A percentile compares a stretch with the other conserved stretches of the same genome.
phyloP scores from a whole-genome alignment of 2,113 vertebrate species.

The Myotis yumanensis region DNA sequence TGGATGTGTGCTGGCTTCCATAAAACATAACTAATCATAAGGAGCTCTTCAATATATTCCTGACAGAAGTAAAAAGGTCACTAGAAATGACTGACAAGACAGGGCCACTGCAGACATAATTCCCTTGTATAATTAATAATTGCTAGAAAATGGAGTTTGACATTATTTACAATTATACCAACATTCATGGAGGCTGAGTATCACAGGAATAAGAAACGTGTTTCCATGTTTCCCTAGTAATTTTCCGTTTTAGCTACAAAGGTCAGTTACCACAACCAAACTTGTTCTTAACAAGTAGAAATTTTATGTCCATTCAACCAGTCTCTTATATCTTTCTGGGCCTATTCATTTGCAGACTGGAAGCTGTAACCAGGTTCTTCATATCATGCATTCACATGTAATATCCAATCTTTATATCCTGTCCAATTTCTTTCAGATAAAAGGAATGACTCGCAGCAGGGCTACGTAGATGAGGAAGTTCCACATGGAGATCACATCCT shows the following conservation, averaged over 20 bases:
- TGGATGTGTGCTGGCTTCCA: no score
- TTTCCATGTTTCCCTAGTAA: no score
- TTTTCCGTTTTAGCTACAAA: constrained; percentile 22
- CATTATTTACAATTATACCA: no score
- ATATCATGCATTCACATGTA: not conserved
- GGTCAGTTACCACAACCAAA: constrained; percentile 40
- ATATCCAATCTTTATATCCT: constrained; percentile 88
- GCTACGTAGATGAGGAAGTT: constrained; percentile 95
- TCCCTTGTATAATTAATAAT: no score
- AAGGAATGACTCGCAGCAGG: constrained; percentile 92
- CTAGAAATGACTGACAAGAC: no score
- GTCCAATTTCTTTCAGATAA: constrained; percentile 73
- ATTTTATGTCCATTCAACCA: constrained; percentile 40
- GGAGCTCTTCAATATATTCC: no score
- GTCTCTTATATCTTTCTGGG: constrained; percentile 51
- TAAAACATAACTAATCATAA: no score
- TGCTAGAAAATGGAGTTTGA: no score
- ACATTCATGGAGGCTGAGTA: no score
- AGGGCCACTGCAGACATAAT: no score
- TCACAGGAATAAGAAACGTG: no score
- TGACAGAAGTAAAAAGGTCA: no score
- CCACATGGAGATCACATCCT: constrained; percentile 95
- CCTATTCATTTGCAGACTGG: constrained; percentile 51
- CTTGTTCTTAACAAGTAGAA: constrained; percentile 35
- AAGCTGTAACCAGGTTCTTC: constrained; percentile 56